Base-by-base conservation (phyloP, 2,113 vertebrate genomes). In the Clinocottus analis region DNA sequence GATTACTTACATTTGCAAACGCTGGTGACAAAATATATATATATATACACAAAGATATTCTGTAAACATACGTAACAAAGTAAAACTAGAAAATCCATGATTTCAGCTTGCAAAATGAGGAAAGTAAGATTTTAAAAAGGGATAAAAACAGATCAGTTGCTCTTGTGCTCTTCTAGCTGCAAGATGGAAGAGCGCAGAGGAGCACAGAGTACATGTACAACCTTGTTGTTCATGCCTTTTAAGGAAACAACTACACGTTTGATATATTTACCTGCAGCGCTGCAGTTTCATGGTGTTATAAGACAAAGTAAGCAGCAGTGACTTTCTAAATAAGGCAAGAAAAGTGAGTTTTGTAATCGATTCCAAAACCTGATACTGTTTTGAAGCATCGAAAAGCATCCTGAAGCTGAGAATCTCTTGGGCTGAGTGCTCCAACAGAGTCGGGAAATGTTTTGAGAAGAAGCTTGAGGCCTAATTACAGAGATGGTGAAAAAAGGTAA, bases 381-480 rank as follows among this genome's bases (percentile, higher is more conserved):
- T 33, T 21, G 33, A 27, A 33, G 39, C 56, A 61, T 63, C 43
- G 19, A 31, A 21, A 39, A 31, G 43, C n/a, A 56, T 58, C 39
- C 45, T 47, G 2, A 65, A 49, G 64, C 39, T 6, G n/a, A 29
- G 59, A 27, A 31, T 49, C 63, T 78, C 21, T 17, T 6, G 69
- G 23, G 67, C 29, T 29, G 72, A 67, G 64, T 59, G 59, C 60
- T 56, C 47, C 0, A 25, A 49, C 1, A 25, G 60, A 60, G 77
- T 13, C 72, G 53, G 67, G 25, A 88, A 74, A 43, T 53, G 51
- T 83, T 81, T 85, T 75, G 53, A 53, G 85, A 43, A 35, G 67
- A 55, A 35, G 78, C 80, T 68, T 1, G 8, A 67, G 65, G 47
- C 66, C 85, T 77, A 77, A 90, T 87, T 79, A 84, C 79, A 73